phyloP scores from a whole-genome alignment of 2,113 vertebrate genomes.

The Halcyon malimbica region DNA sequence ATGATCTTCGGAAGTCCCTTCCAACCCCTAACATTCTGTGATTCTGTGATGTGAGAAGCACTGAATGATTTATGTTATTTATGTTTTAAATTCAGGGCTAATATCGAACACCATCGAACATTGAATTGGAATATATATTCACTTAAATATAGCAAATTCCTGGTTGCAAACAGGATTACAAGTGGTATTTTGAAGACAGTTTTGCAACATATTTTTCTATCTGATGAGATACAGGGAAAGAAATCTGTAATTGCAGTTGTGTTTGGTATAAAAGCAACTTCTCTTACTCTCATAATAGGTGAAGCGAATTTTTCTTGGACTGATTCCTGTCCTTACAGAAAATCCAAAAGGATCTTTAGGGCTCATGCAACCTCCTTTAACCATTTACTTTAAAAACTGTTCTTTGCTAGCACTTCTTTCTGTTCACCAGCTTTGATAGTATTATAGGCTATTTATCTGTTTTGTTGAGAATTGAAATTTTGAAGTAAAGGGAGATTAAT shows the following conservation, averaged over 20 bases:
- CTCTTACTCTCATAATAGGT: not conserved
- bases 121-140: not conserved
- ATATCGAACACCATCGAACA: not conserved
- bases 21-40: no score
- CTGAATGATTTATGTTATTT: not conserved
- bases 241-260: not conserved
- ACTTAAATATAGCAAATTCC: not conserved
- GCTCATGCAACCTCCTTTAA: not conserved
- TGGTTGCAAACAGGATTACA: not conserved
- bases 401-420: not conserved
- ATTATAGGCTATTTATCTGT: not conserved
- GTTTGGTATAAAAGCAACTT: not conserved
- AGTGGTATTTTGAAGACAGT: not conserved
- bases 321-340: not conserved
- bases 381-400: not conserved
- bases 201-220: not conserved
- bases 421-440: not conserved
- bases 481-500: not conserved
- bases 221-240: not conserved
- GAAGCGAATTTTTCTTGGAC: not conserved
- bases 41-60: not conserved
- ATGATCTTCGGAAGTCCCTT: no score
- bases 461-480: not conserved
- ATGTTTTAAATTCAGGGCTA: not conserved
- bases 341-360: not conserved